Base-by-base conservation (phyloP, 2,113 vertebrate species). In the Pseudopipra pipra region DNA sequence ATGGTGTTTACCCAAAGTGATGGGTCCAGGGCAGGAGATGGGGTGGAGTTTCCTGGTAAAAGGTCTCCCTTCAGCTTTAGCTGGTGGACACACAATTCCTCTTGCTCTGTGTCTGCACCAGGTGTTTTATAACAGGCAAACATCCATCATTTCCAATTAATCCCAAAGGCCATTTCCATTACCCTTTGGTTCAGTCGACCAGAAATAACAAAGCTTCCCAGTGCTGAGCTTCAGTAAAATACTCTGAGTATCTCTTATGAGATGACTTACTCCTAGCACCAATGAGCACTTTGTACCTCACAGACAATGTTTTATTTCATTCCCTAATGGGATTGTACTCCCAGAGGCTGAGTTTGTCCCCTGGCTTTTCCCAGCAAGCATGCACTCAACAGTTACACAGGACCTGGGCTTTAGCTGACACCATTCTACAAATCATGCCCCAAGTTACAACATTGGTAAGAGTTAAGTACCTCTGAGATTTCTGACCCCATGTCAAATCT, bases 81-180 rank as follows among this genome's bases (percentile, higher is more conserved):
- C 85, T 77, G 47, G 63, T 94, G 87, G 91, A 76, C 88, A 52
- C 27, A 7, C 68, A 55, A 91, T 93, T 93, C 70, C 94, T 97
- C 91, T 92, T 95, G 82, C 56, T 95, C 79, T 84, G 28, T 95
- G 67, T 71, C 85, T 82, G 79, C 73, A 47, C 83, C 85, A 92
- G 94, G 71, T 96, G 74, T 93, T 96, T 92, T 87, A 52, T 75
- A 70, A 39, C 70, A 89, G 88, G 87, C 85, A 81, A 93, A 78
- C 66, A 77, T 81, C 89, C 75, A 77, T 92, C 62, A 83, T 41
- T 90, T 96, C 88, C 51, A 82, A 77, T 72, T 96, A 93, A 87
- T 94, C 96, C 88, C 88, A 92, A 93, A 91, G 93, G 95, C 84
- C 61, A 47, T 91, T 96, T 95, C 85, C 67, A 78, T 96, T 80